These are phyloP conservation scores for Unio delphinus DNA, from an alignment of 2,888 invertebrate genomes.

Conservation along the genomic window DNA sequence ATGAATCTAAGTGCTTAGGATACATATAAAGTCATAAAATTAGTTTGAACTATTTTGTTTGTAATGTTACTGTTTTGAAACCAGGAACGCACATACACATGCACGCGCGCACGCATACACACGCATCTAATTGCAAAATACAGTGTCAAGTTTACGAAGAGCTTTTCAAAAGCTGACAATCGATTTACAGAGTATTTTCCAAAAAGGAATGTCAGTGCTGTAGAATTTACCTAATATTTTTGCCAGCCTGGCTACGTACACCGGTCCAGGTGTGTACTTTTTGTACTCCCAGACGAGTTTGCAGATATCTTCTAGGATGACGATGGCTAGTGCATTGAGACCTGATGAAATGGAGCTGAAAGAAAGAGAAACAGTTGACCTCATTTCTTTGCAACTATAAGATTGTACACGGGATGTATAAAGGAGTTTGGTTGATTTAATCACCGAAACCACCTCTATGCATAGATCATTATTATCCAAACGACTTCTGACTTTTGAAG, in stretches of 20 bases:
- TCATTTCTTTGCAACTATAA: too few species aligned
- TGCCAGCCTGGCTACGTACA: conserved; percentile 78
- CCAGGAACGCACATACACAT: background rate
- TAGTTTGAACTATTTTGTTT: too few species aligned
- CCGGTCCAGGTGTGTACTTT: conserved; percentile 77
- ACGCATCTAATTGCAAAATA: background rate
- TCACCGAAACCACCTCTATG: too few species aligned
- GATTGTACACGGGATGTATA: too few species aligned
- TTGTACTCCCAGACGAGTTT: conserved; percentile 78
- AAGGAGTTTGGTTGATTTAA: too few species aligned
- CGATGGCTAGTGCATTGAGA: conserved; percentile 90
- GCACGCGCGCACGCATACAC: conserved; percentile 1
- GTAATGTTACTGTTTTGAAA: too few species aligned
- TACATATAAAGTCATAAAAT: too few species aligned
- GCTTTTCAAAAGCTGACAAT: too few species aligned
- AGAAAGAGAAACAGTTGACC: background rate
- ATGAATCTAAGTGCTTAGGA: too few species aligned
- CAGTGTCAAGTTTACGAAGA: background rate
- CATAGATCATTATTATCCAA: too few species aligned
- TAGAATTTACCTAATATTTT: conserved; percentile 75
- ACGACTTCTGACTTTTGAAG: too few species aligned
- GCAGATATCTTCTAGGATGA: conserved; percentile 89
- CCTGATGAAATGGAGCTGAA: conserved; percentile 92
- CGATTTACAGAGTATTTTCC: background rate
- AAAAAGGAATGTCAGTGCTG: background rate